Evolutionary conservation across 2,888 invertebrate species (phyloP).

Genomic region (Drosophila hamatofila): DNA sequence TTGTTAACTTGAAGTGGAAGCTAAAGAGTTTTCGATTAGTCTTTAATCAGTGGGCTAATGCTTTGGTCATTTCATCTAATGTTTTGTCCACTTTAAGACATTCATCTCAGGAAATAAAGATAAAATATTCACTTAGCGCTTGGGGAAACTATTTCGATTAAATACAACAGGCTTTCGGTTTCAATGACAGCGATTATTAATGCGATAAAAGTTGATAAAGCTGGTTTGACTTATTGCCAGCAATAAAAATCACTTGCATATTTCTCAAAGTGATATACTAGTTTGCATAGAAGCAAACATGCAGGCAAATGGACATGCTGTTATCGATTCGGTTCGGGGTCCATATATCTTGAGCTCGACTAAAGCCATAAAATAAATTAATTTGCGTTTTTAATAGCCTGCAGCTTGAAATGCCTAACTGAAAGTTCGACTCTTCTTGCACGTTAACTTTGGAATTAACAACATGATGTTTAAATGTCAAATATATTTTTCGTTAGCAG

Average conservation of each 20-base stretch:
- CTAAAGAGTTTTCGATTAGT: not conserved
- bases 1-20: not conserved
- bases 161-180: slow-evolving; percentile 11
- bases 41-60: not conserved
- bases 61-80: not conserved
- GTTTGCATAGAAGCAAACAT: not conserved
- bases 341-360: not conserved
- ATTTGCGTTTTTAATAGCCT: not conserved
- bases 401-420: not conserved
- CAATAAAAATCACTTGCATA: slow-evolving; percentile 7
- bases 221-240: slow-evolving; percentile 12
- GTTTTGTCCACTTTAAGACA: too few species aligned
- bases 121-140: not conserved
- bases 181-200: slow-evolving; percentile 23
- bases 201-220: not conserved
- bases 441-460: not conserved
- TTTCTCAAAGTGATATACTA: not conserved
- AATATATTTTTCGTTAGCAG: not conserved
- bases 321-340: not conserved
- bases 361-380: not conserved
- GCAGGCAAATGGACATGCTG: not conserved
- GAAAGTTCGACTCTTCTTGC: not conserved
- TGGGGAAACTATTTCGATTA: slow-evolving; percentile 18
- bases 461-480: not conserved
- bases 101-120: not conserved